These are phyloP conservation scores for Nasalis larvatus DNA, from an alignment of 2,113 vertebrate genomes.

Conservation along the genomic window DNA sequence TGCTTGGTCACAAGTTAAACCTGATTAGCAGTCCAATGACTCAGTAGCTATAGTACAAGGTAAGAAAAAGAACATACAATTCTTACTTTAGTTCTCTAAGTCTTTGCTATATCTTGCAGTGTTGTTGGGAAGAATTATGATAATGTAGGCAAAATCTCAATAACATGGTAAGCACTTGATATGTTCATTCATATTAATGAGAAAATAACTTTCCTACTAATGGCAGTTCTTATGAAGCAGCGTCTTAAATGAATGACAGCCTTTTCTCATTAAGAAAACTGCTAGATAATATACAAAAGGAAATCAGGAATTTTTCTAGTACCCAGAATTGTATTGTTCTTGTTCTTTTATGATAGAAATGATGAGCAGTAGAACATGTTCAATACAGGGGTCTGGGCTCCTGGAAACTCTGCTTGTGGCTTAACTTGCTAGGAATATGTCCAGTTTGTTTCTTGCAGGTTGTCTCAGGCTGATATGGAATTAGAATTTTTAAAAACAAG, in stretches of 20 bases:
- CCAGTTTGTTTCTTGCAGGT: background rate
- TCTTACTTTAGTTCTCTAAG: background rate
- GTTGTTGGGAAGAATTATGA: background rate
- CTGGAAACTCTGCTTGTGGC: background rate
- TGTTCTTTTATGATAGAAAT: slow-evolving; percentile 16
- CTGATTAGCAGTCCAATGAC: background rate
- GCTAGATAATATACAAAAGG: background rate
- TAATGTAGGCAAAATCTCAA: background rate
- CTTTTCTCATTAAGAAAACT: slow-evolving; percentile 3
- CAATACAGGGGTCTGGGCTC: background rate
- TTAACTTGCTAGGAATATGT: background rate
- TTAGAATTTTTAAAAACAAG: background rate
- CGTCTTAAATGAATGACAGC: slow-evolving; percentile 6
- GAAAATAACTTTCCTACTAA: slow-evolving; percentile 11
- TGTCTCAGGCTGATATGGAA: background rate
- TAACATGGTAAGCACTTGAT: background rate
- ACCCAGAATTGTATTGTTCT: background rate
- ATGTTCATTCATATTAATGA: slow-evolving; percentile 26
- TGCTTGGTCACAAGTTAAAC: background rate
- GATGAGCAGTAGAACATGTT: background rate
- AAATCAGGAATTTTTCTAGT: background rate
- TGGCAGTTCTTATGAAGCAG: background rate
- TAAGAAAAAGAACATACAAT: background rate
- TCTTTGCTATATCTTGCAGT: background rate
- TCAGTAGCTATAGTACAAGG: background rate